Conservation (phyloP, 2,113 vertebrate genomes). For the Corythaeola cristata region DNA sequence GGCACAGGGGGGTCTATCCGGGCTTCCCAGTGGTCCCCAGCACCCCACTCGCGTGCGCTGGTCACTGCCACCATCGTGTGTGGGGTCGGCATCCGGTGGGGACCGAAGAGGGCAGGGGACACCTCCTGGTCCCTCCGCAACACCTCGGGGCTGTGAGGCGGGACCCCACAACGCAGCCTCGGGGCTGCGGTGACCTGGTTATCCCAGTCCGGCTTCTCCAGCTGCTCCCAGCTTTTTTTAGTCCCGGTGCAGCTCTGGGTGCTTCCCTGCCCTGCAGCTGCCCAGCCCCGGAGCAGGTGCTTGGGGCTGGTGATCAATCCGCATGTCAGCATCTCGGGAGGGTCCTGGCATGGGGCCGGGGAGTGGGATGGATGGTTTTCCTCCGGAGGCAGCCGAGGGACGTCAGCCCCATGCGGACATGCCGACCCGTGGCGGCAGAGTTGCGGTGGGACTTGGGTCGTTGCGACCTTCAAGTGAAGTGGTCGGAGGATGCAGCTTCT, state of each 20-base stretch:
- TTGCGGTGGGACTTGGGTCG: rapidly evolving
- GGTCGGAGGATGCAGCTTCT: neutral
- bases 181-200: too few species aligned
- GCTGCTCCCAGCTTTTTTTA: constrained; percentile 27
- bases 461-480: neutral
- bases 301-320: neutral
- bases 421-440: neutral
- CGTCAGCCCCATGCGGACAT: neutral
- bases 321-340: neutral
- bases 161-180: too few species aligned
- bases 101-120: too few species aligned
- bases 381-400: neutral
- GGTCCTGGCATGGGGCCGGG: neutral
- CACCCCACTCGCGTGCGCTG: neutral
- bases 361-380: neutral
- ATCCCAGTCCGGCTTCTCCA: too few species aligned
- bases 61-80: neutral
- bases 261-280: neutral
- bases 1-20: neutral
- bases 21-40: too few species aligned
- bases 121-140: neutral
- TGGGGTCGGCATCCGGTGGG: rapidly evolving
- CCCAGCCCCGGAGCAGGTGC: constrained; percentile 20
- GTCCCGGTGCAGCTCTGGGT: neutral
- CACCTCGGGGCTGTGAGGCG: too few species aligned